Evolutionary conservation across 2,888 invertebrate species (phyloP), one percentile per base, ranked within the genome.

Genomic region (Himalopsyche tibetana): DNA sequence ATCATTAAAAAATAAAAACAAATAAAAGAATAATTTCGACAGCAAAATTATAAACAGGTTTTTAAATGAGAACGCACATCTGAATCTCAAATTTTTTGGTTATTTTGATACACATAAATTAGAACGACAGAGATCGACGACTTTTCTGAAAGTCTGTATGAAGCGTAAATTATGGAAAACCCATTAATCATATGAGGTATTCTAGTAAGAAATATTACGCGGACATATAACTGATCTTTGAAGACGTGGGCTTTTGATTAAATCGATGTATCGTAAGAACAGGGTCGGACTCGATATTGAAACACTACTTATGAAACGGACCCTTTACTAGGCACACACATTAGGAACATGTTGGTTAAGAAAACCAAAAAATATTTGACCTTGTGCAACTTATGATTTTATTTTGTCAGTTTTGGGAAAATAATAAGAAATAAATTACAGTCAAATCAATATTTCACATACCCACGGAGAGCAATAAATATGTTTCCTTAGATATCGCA

Each of bases 231-330:
- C 63, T 63, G 63, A 63, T 19, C 28, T 63, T 63, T 28, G 28
- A 63, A 63, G 63, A 63, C 63, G 63, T 63, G 63, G 63, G 63
- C 19, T 19, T 63, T 63, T 63, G 63, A 63, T 63, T 63, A 19
- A 63, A 63, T 28, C 63, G n/a, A 63, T 5, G 63, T 63, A 63
- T 63, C 11, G 6, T 4, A 5, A 19, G 6, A 12, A 3, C 63
- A 63, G 63, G 28, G 63, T 11, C 63, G 28, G 11, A 63, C 15
- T 63, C 4, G 9, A 4, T 6, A 28, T 19, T 63, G 4, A 28
- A 28, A 28, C 28, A 1, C 28, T 28, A 0, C 28, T 28, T 28
- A 28, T 28, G 28, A 28, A 28, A 28, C 28, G 2, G 28, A 28
- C 28, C 28, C 28, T n/a, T n/a, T n/a, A n/a, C n/a, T n/a, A n/a